Evolutionary conservation across 2,113 vertebrate genomes (phyloP).

Genomic region (Nothoprocta pentlandii): DNA sequence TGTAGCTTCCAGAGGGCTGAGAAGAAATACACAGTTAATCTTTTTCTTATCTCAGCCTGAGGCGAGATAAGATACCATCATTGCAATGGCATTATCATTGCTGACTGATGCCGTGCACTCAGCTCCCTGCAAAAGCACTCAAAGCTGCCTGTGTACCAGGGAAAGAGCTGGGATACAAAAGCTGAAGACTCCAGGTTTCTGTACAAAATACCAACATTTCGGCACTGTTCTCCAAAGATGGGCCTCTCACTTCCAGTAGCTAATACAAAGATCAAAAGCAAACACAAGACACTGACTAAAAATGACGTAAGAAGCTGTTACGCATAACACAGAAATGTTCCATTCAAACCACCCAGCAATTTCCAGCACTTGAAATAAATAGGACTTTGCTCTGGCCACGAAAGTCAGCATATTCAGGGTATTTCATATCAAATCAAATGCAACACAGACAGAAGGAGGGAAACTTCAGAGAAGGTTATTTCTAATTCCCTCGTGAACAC

Average conservation of each 20-base stretch:
- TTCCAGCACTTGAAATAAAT: neutral
- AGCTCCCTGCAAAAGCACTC: neutral
- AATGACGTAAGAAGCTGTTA: neutral
- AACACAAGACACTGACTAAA: neutral
- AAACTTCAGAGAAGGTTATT: neutral
- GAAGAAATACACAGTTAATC: neutral
- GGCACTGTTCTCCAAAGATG: neutral
- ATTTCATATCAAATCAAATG: neutral
- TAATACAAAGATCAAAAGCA: neutral
- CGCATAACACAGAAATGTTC: neutral
- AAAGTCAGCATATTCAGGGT: neutral
- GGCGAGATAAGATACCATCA: neutral
- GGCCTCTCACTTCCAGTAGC: neutral
- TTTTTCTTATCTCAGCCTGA: neutral
- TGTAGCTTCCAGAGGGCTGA: neutral
- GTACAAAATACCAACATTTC: neutral
- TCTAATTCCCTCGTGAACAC: neutral
- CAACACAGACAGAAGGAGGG: neutral
- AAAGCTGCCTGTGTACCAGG: neutral
- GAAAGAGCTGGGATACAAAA: neutral
- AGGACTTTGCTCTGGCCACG: neutral
- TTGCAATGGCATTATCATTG: neutral
- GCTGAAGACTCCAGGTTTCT: neutral
- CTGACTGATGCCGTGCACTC: neutral
- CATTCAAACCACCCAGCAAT: neutral